Evolutionary conservation across 2,888 invertebrate genomes (phyloP).

Genomic region (Scelioninae gen. 2): DNA sequence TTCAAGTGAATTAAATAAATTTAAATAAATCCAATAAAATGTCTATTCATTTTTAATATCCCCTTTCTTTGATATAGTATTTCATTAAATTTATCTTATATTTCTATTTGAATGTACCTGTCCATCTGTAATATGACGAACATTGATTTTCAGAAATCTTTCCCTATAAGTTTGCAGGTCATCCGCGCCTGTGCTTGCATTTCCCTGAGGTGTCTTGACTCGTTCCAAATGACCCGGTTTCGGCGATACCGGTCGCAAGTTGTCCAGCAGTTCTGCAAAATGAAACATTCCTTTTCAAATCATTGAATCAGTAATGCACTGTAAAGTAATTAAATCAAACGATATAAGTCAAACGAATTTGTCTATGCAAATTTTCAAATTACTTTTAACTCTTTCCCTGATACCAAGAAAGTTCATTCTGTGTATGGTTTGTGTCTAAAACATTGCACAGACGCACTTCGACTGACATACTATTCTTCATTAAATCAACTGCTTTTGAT

Average conservation of each 20-base stretch:
- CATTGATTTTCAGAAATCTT: slow-evolving; percentile 93
- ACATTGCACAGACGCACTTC: no score
- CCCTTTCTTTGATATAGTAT: no score
- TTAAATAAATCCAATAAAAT: no score
- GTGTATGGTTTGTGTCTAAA: no score
- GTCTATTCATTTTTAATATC: no score
- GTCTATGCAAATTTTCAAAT: no score
- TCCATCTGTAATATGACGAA: slow-evolving; percentile 94
- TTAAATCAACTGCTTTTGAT: background rate
- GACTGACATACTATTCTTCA: no score
- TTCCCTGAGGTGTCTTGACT: slow-evolving; percentile 78
- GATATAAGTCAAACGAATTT: background rate
- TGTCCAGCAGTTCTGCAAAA: slow-evolving; percentile 85
- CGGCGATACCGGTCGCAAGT: slow-evolving; percentile 88
- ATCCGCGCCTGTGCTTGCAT: slow-evolving; percentile 72
- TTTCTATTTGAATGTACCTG: slow-evolving; percentile 83
- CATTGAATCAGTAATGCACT: background rate
- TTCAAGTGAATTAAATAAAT: no score
- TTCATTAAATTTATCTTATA: no score
- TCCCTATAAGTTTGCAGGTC: slow-evolving; percentile 83
- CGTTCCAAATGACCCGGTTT: slow-evolving; percentile 86
- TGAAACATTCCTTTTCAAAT: background rate
- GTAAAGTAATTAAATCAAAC: background rate
- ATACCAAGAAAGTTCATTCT: no score
- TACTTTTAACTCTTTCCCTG: background rate